A percentile compares a stretch with the other conserved stretches of the same genome.
Conservation (phyloP, 2,797 vertebrate genomes). For the Phrynocephalus forsythii region DNA sequence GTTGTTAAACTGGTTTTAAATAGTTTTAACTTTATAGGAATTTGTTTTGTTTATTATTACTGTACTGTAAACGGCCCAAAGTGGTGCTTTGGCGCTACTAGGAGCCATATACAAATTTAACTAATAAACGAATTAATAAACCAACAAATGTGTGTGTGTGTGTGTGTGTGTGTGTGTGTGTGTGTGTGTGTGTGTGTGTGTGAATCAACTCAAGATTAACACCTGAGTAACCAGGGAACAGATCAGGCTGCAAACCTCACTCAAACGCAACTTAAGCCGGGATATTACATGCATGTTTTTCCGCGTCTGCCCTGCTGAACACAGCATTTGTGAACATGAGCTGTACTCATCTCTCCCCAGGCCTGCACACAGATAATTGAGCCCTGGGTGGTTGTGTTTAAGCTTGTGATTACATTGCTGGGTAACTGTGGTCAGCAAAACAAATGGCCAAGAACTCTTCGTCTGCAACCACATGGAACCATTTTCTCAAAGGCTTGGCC, state of each 20-base stretch:
- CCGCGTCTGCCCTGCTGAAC: neutral
- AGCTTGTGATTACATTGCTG: neutral
- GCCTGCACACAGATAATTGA: neutral
- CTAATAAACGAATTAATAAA: too few relatives aligned
- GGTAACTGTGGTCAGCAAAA: neutral
- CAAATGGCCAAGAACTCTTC: neutral
- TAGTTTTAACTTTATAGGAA: too few relatives aligned
- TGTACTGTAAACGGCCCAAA: too few relatives aligned
- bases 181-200: too few relatives aligned
- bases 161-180: too few relatives aligned
- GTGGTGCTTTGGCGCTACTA: too few relatives aligned
- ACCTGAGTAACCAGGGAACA: too few relatives aligned
- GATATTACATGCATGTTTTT: neutral
- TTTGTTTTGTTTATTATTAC: too few relatives aligned
- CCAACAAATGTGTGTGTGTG: too few relatives aligned
- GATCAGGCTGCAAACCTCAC: neutral
- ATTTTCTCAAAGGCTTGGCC: neutral
- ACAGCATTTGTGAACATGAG: neutral
- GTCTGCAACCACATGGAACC: neutral
- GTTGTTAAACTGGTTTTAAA: too few relatives aligned
- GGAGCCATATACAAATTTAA: too few relatives aligned
- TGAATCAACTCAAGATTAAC: too few relatives aligned
- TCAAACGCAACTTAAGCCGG: neutral
- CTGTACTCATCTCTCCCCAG: neutral
- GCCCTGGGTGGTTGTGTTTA: neutral